Evolutionary conservation across 2,888 invertebrate genomes (phyloP).

Genomic region (Brenthis daphne): DNA sequence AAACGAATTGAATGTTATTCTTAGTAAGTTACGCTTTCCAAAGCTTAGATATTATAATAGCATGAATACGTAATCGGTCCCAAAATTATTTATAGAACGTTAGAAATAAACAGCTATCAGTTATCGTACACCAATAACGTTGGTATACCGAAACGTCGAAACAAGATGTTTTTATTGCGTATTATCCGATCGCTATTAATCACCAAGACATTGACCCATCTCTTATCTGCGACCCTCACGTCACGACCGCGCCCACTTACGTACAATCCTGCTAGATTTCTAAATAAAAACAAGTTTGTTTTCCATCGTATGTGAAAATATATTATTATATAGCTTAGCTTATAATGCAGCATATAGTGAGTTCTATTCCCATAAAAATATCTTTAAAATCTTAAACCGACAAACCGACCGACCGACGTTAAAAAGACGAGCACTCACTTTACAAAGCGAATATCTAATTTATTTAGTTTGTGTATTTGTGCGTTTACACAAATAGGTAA

Average conservation of each 20-base stretch:
- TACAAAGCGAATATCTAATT: too few species aligned
- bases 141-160: slow-evolving; percentile 26
- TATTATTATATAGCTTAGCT: background rate
- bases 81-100: background rate
- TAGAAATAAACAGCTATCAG: slow-evolving; percentile 7
- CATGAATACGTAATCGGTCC: background rate
- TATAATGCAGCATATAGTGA: too few species aligned
- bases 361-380: too few species aligned
- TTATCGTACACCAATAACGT: slow-evolving; percentile 23
- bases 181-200: slow-evolving; percentile 43
- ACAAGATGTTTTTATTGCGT: slow-evolving; percentile 65
- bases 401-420: too few species aligned
- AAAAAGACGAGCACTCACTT: too few species aligned
- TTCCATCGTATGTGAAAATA: slow-evolving; percentile 3
- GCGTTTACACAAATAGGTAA: too few species aligned
- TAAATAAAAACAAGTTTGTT: background rate
- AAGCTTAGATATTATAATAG: too few species aligned
- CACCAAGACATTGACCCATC: slow-evolving; percentile 56
- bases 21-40: too few species aligned
- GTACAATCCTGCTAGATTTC: slow-evolving; percentile 22
- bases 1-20: too few species aligned
- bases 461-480: too few species aligned
- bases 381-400: too few species aligned
- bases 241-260: slow-evolving; percentile 66
- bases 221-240: slow-evolving; percentile 51